These are phyloP conservation scores for Hafferia zeledoni DNA, from an alignment of 2,797 vertebrate genomes.

Conservation along the genomic window DNA sequence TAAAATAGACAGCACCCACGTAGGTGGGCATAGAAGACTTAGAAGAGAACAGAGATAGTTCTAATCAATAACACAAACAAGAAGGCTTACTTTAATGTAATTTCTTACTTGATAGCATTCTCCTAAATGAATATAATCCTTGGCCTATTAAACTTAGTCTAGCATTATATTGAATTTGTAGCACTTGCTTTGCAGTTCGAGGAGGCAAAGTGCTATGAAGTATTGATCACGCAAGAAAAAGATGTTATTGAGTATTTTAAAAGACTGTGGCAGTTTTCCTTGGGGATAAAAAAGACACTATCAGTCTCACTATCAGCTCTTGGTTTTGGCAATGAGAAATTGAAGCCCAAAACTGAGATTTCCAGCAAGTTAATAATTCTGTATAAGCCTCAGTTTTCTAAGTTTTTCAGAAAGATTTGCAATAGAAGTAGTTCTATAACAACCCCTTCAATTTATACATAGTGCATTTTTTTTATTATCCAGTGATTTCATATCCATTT, in stretches of 20 bases:
- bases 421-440: neutral
- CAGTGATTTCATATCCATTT: neutral
- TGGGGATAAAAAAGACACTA: neutral
- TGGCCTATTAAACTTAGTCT: neutral
- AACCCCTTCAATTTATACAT: neutral
- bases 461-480: neutral
- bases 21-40: neutral
- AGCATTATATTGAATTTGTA: neutral
- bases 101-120: neutral
- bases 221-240: conserved; percentile 11
- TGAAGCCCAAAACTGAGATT: neutral
- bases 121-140: neutral
- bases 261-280: neutral
- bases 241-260: neutral
- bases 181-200: neutral
- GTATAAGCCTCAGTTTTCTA: neutral
- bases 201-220: neutral
- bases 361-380: neutral
- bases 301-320: neutral
- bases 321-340: neutral
- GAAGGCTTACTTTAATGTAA: neutral
- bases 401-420: neutral
- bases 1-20: neutral
- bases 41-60: neutral
- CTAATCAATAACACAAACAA: conserved; percentile 22